Conservation (phyloP, 2,113 vertebrate genomes). For the Eulacestoma nigropectus region DNA sequence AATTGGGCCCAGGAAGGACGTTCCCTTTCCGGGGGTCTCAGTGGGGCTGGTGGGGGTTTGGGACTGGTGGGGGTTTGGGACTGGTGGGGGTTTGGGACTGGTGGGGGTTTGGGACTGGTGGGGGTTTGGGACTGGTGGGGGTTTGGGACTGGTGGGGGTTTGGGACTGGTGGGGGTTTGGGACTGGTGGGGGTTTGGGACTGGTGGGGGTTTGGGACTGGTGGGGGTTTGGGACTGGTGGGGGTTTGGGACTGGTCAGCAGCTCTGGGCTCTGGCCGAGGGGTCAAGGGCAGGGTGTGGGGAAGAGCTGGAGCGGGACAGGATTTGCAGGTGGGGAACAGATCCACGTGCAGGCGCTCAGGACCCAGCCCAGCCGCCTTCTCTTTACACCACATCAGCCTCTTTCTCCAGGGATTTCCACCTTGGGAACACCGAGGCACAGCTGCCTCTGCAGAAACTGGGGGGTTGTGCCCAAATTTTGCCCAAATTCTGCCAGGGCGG, state of each 20-base stretch:
- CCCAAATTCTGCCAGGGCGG: background rate
- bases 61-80: background rate
- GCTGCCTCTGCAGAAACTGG: background rate
- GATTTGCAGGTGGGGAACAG: background rate
- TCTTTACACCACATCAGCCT: rapidly evolving
- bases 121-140: background rate
- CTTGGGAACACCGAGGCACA: background rate
- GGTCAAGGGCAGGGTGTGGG: background rate
- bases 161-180: background rate
- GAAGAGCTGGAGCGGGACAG: background rate
- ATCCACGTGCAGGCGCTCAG: background rate
- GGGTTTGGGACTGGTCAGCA: too few species aligned
- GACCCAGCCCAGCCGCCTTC: background rate
- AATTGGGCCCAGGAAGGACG: background rate
- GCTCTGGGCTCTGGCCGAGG: background rate
- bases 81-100: too few species aligned
- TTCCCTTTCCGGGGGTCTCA: background rate
- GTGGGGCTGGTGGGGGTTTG: background rate
- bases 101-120: background rate
- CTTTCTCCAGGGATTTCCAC: background rate
- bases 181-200: background rate
- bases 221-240: background rate
- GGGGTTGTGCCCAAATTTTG: background rate
- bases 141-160: background rate
- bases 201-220: background rate